These are phyloP conservation scores for Calameuta filiformis DNA, from an alignment of 2,888 invertebrate genomes.

Conservation along the genomic window DNA sequence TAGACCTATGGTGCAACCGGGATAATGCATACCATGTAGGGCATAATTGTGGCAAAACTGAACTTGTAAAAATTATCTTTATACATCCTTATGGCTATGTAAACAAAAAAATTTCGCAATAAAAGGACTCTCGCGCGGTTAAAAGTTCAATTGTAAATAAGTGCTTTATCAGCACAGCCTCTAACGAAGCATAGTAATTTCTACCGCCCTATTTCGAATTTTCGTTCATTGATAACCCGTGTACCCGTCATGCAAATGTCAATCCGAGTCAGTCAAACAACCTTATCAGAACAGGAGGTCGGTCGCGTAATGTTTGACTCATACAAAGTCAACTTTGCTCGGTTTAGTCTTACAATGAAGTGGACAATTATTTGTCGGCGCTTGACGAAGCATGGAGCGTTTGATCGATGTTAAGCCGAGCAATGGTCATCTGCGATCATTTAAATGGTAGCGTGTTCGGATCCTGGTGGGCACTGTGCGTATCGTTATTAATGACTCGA, in stretches of 20 bases:
- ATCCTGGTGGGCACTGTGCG: constrained; percentile 23
- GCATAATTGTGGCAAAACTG: background rate
- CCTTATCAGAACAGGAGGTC: background rate
- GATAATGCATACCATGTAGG: background rate
- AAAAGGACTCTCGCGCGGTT: too few relatives aligned
- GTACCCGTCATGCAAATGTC: background rate
- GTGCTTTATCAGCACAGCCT: too few relatives aligned
- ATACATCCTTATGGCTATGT: too few relatives aligned
- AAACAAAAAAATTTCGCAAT: too few relatives aligned
- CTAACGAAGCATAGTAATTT: too few relatives aligned
- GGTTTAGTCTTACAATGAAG: too few relatives aligned
- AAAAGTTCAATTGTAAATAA: too few relatives aligned
- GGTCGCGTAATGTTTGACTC: background rate
- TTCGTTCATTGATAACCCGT: background rate
- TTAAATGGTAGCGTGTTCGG: constrained; percentile 35
- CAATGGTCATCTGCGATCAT: constrained; percentile 26
- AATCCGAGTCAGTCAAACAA: constrained; percentile 8
- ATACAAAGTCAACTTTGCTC: background rate
- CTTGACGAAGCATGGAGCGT: constrained; percentile 15
- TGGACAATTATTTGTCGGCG: constrained; percentile 35
- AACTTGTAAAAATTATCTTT: too few relatives aligned
- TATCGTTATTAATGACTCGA: constrained; percentile 35
- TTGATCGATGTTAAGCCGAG: constrained; percentile 33
- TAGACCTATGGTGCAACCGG: background rate
- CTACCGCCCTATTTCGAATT: too few relatives aligned